These are phyloP conservation scores for Hepsetus odoe DNA, from an alignment of 2,113 vertebrate genomes.

Conservation along the genomic window DNA sequence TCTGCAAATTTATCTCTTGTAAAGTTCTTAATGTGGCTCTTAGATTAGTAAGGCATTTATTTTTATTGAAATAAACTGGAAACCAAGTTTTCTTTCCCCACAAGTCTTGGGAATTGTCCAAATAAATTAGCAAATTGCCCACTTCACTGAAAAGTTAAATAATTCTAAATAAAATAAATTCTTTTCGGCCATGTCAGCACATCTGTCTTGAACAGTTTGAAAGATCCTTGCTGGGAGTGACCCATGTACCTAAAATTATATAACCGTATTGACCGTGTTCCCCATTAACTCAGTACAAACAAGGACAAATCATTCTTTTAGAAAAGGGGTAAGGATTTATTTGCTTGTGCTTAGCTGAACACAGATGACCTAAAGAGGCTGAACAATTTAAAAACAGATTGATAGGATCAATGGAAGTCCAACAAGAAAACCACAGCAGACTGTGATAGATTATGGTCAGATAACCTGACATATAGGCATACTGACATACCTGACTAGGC, in stretches of 20 bases:
- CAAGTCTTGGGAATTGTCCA: no score
- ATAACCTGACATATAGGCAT: neutral
- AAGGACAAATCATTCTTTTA: conserved; percentile 22
- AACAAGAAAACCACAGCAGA: neutral
- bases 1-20: no score
- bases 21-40: no score
- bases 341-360: neutral
- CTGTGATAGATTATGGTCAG: neutral
- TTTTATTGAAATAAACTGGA: no score
- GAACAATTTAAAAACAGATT: neutral
- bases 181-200: no score
- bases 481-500: neutral
- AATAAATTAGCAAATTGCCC: no score
- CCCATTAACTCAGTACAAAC: neutral
- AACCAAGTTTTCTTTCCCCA: no score
- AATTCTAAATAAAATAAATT: no score
- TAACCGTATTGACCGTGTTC: neutral
- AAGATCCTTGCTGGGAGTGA: neutral
- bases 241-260: neutral
- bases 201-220: no score
- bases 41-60: no score
- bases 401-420: neutral
- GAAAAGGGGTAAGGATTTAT: conserved; percentile 15
- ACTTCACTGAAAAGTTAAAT: no score
- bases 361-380: neutral